These are phyloP conservation scores for Labia minor DNA, from an alignment of 2,888 invertebrate species.

Conservation along the genomic window DNA sequence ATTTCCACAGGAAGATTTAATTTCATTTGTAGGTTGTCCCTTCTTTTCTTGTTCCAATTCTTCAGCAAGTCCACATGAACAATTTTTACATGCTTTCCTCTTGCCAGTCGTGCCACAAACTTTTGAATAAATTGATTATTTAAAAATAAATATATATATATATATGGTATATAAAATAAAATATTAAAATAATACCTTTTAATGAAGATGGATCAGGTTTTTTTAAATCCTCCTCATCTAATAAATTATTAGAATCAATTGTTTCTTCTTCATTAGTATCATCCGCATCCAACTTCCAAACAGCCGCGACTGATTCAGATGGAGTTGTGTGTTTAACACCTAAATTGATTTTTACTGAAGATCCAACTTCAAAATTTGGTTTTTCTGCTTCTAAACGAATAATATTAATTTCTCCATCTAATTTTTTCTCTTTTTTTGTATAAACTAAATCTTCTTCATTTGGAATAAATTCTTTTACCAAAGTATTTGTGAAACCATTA, in stretches of 20 bases:
- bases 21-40: constrained; percentile 38
- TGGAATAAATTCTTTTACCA: constrained; percentile 32
- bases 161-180: constrained; percentile 18
- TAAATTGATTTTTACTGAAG: constrained; percentile 46
- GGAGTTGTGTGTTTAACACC: constrained; percentile 28
- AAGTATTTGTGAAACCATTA: constrained; percentile 49
- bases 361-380: constrained; percentile 62
- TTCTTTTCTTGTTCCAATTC: constrained; percentile 56
- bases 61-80: constrained; percentile 93
- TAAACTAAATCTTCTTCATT: constrained; percentile 26
- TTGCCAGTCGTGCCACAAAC: constrained; percentile 74
- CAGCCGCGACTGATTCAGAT: constrained; percentile 35
- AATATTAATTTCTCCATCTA: constrained; percentile 24
- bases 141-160: constrained; percentile 14
- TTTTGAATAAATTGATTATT: neutral
- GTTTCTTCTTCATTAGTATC: constrained; percentile 56
- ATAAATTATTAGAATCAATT: constrained; percentile 76
- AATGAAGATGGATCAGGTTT: constrained; percentile 76
- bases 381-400: constrained; percentile 43
- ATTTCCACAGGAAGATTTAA: constrained; percentile 92
- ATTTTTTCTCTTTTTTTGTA: too few relatives aligned
- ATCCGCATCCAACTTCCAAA: constrained; percentile 67
- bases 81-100: constrained; percentile 95
- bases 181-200: constrained; percentile 48
- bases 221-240: constrained; percentile 80